Evolutionary conservation across 1,140 invertebrate genomes (phyloP).

Genomic region (Zaprionus taronus): DNA sequence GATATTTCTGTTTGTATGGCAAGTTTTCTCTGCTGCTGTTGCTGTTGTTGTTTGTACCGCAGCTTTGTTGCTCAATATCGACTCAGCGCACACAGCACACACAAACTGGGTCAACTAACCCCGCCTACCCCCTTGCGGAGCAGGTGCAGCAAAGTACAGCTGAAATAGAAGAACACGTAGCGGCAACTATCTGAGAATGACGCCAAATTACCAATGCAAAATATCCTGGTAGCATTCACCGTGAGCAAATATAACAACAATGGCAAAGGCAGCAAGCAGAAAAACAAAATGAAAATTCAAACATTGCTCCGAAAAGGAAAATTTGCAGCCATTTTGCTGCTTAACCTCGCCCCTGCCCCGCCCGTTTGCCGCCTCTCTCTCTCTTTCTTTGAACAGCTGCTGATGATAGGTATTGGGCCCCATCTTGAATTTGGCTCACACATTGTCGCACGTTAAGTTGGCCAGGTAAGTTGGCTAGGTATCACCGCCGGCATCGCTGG

Average conservation of each 20-base stretch:
- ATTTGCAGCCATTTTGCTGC: conserved; percentile 60
- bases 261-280: not conserved
- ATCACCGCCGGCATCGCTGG: conserved; percentile 17
- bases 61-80: conserved; percentile 72
- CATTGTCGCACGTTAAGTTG: conserved; percentile 65
- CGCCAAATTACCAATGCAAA: conserved; percentile 82
- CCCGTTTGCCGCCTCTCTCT: not conserved
- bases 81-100: conserved; percentile 30
- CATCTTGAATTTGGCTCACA: conserved; percentile 63
- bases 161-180: conserved; percentile 53
- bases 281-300: conserved; percentile 73
- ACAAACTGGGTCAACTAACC: conserved; percentile 64
- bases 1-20: conserved; percentile 74
- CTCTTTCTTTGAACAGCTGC: conserved; percentile 27
- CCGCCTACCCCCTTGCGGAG: conserved; percentile 1
- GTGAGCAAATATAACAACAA: conserved; percentile 54
- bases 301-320: conserved; percentile 60
- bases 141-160: conserved; percentile 21
- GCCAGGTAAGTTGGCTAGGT: conserved; percentile 47
- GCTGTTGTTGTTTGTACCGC: conserved; percentile 53
- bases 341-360: not conserved
- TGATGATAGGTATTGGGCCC: conserved; percentile 53
- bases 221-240: conserved; percentile 78
- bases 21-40: conserved; percentile 53
- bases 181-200: conserved; percentile 81